A percentile compares a stretch with the other conserved stretches of the same genome.
Conservation (phyloP, 2,113 vertebrate genomes). For the Oreochromis tanganicae region DNA sequence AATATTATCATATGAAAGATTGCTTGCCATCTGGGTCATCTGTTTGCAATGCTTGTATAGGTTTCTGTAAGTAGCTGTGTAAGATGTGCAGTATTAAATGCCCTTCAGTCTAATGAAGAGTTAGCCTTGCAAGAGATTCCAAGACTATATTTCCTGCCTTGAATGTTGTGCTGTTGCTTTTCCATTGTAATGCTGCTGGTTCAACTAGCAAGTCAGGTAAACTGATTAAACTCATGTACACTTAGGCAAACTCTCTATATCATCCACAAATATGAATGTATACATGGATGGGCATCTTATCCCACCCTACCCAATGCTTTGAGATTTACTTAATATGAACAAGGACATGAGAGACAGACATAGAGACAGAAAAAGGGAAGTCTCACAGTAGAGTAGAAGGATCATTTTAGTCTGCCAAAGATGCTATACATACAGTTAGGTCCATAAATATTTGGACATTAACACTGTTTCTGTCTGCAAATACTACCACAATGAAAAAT, state of each 20-base stretch:
- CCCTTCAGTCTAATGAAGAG: not conserved
- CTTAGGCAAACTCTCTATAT: not conserved
- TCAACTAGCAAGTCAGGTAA: not conserved
- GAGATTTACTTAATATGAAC: not conserved
- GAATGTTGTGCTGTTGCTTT: not conserved
- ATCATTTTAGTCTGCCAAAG: not conserved
- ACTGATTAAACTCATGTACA: not conserved
- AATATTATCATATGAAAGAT: not conserved
- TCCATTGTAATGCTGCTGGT: not conserved
- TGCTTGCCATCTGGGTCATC: not conserved
- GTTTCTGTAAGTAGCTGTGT: not conserved
- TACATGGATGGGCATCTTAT: not conserved
- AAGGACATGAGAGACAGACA: not conserved
- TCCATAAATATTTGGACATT: not conserved
- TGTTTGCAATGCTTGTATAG: not conserved
- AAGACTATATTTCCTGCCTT: not conserved
- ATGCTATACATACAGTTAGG: not conserved
- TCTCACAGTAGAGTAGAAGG: not conserved
- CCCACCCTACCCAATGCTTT: not conserved
- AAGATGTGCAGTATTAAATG: not conserved
- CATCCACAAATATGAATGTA: not conserved
- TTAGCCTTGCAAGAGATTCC: not conserved
- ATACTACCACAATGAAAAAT: not conserved
- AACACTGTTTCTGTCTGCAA: not conserved
- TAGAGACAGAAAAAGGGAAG: not conserved